phyloP scores from a whole-genome alignment of 2,888 invertebrate genomes.

The Lepas anatifera region DNA sequence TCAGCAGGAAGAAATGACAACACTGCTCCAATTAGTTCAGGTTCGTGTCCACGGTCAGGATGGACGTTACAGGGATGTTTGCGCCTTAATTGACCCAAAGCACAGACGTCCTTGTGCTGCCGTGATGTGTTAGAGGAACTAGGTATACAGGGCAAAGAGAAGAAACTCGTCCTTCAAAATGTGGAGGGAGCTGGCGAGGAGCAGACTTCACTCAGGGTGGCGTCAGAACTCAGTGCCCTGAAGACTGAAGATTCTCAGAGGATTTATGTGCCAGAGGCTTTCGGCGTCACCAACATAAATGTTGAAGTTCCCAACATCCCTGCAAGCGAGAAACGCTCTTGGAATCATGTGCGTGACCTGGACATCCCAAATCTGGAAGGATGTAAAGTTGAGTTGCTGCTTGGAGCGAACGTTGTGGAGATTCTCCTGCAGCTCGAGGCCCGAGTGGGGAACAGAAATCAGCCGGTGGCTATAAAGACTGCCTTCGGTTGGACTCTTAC shows the following conservation, averaged over 20 bases:
- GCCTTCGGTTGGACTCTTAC: neutral
- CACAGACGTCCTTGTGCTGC: neutral
- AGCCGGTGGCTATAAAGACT: no score
- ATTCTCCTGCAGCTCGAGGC: neutral
- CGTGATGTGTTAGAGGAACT: neutral
- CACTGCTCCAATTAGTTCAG: no score
- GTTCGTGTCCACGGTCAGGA: no score
- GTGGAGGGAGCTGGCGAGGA: neutral
- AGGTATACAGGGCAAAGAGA: neutral
- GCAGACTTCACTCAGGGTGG: neutral
- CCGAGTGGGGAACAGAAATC: neutral
- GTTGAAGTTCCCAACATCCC: neutral
- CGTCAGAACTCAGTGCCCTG: neutral
- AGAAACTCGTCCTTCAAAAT: no score
- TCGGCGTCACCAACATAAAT: neutral
- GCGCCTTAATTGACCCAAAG: neutral
- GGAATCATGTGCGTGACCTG: no score
- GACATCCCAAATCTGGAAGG: no score
- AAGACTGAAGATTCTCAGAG: neutral
- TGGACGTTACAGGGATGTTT: neutral
- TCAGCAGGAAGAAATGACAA: no score
- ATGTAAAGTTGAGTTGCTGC: no score
- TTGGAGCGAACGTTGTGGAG: no score
- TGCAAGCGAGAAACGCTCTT: neutral
- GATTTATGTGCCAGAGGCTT: neutral